phyloP scores from a whole-genome alignment of 2,113 vertebrate species.

The Anolis sagrei region DNA sequence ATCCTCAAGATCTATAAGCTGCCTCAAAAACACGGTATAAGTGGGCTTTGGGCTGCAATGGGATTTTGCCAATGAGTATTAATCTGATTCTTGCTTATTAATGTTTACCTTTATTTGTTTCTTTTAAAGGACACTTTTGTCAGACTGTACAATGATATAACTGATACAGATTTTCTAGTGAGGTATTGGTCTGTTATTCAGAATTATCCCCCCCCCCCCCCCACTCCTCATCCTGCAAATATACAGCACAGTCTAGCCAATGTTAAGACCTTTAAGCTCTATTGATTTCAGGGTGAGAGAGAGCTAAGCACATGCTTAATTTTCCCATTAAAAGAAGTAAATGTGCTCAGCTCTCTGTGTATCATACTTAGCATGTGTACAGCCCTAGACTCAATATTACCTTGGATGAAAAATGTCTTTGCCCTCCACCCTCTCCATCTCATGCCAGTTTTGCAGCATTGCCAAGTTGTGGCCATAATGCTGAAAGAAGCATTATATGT shows the following conservation, averaged over 20 bases:
- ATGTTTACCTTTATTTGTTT: background rate
- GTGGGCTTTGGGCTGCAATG: slow-evolving; percentile 45
- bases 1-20: slow-evolving; percentile 38
- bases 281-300: slow-evolving; percentile 13
- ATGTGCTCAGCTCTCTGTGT: slow-evolving; percentile 9
- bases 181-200: slow-evolving; percentile 13
- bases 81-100: slow-evolving; percentile 47
- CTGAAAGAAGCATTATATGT: background rate
- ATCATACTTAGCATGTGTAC: background rate
- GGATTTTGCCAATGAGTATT: slow-evolving; percentile 31
- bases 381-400: background rate
- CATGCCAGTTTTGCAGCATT: background rate
- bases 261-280: background rate
- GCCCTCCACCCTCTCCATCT: no score
- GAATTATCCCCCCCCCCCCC: slow-evolving; percentile 27
- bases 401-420: background rate
- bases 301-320: slow-evolving; percentile 15
- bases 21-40: background rate
- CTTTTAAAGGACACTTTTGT: background rate
- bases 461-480: background rate
- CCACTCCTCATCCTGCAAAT: slow-evolving; percentile 6
- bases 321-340: slow-evolving; percentile 19
- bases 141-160: slow-evolving; percentile 18
- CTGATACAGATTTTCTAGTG: slow-evolving; percentile 28
- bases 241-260: background rate